phyloP scores from a whole-genome alignment of 2,888 invertebrate species.

The Apoda limacodes region DNA sequence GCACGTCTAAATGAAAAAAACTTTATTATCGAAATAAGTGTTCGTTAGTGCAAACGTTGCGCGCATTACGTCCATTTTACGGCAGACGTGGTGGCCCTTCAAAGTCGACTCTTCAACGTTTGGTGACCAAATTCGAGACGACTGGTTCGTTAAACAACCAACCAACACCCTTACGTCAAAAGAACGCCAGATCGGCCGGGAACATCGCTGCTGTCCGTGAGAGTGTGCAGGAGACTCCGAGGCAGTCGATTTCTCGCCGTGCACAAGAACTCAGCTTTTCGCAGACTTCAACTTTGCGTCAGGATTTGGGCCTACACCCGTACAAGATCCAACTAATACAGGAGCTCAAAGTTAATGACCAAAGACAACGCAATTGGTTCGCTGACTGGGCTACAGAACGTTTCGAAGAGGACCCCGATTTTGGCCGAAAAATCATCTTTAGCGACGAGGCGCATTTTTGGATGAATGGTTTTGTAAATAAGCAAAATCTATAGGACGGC shows the following conservation, averaged over 20 bases:
- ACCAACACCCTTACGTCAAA: too few species aligned
- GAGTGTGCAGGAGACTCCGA: too few species aligned
- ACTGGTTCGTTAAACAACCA: slow-evolving; percentile 21
- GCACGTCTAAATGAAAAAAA: too few species aligned
- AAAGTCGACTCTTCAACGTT: slow-evolving; percentile 7
- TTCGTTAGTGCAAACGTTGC: too few species aligned
- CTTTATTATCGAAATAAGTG: too few species aligned
- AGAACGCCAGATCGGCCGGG: too few species aligned
- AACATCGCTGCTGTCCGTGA: too few species aligned
- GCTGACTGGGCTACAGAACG: slow-evolving; percentile 8
- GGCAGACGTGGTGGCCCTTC: too few species aligned
- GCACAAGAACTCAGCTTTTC: slow-evolving; percentile 25
- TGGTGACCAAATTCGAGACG: slow-evolving; percentile 24
- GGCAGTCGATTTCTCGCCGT: too few species aligned
- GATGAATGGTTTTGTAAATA: slow-evolving; percentile 27
- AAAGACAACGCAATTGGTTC: slow-evolving; percentile 13
- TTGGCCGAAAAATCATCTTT: slow-evolving; percentile 8
- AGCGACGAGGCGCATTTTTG: slow-evolving; percentile 26
- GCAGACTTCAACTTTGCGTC: slow-evolving; percentile 23
- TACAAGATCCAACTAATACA: too few species aligned
- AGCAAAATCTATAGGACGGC: too few species aligned
- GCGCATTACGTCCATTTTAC: too few species aligned
- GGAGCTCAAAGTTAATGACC: slow-evolving; percentile 13
- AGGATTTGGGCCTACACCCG: slow-evolving; percentile 13
- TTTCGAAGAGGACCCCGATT: slow-evolving; percentile 12